Evolutionary conservation across 2,797 vertebrate genomes (phyloP), one percentile per base, ranked within the genome.

Genomic region (Gobio occitaniae): DNA sequence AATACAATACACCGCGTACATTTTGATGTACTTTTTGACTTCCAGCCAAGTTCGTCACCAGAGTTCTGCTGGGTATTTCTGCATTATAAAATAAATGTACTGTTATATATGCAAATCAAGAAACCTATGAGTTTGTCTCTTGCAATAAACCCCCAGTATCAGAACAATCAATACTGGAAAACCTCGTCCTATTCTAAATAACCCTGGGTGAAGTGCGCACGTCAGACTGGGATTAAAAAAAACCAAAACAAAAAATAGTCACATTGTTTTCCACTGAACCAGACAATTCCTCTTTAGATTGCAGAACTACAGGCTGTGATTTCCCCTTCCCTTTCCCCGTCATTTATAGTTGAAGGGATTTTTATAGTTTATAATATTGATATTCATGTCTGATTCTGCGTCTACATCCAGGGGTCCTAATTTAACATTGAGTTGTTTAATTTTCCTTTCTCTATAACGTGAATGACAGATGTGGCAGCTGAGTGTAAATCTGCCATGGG

Each of bases 211-310:
- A 83, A 76, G 32, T 41, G 5, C 48, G 21, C 29, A 36, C 61
- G 17, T 66, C 32, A 54, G 32, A 66, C 9, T 41, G 82, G 8
- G 15, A 4, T 54, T 25, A 0, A 74, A n/a, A 32, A 3, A 56
- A 0, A 74, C 16, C 21, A 4, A 56, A 9, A n/a, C 0, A 3
- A 47, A 74, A 38, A 32, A 41, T 3, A 38, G 32, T 50, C 21
- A 25, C 10, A 41, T 44, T 50, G 6, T 17, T 38, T 83, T 76
- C 81, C 82, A 76, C 21, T 44, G 44, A 54, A 75, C 21, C 10
- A 83, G 16, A 44, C 13, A 76, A 83, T 66, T 83, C 70, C 59
- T 52, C 29, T 63, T 83, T 25, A 63, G 69, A 36, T 11, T 8
- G 38, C 38, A 72, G 41, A 70, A 59, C 50, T 56, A 72, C 25